Evolutionary conservation across 2,797 vertebrate genomes (phyloP), one percentile per base, ranked within the genome.

Genomic region (Hipposideros larvatus): DNA sequence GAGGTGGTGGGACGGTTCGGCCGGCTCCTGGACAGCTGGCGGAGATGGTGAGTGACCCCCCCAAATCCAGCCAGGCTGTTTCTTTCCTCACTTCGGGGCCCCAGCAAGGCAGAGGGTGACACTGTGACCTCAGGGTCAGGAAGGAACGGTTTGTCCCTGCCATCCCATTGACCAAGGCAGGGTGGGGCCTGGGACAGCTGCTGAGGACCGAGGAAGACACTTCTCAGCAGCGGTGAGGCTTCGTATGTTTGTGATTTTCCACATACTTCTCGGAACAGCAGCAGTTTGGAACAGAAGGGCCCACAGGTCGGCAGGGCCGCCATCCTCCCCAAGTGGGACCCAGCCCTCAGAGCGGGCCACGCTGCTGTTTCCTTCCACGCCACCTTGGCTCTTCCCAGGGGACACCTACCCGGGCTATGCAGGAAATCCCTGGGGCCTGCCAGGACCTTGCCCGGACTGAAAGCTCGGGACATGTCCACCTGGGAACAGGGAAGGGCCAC

Each of bases 271-370:
- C 53, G 0, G 48, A 53, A 63, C 0, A 21, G 78, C 83, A 78
- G 71, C 14, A 1, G 55, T 4, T 31, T 4, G 19, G 41, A 51
- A 34, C 7, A 3, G 55, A 65, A 28, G 55, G 48, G 70, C 83
- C 37, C 4, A 63, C 0, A 3, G 73, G 26, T 6, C 10, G 4
- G 4, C 15, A 0, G 41, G 80, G 31, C 57, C 7, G 0, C 5
- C 37, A 41, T 3, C 31, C 26, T 10, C 1, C 34, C 7, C 1
- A 11, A 57, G 68, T 11, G 5, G 26, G 37, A 19, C 48, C 21
- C 1, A 28, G 28, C 37, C 48, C n/a, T 59, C n/a, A 2, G 6
- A 14, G 53, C 19, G 4, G 9, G 74, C 41, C 61, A 19, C 41
- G 1, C 8, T 10, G 51, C 28, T 8, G 19, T 10, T 31, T 22